Evolutionary conservation across 2,797 vertebrate species (phyloP), one percentile per base, ranked within the genome.

Genomic region (Halcyon smyrnensis): DNA sequence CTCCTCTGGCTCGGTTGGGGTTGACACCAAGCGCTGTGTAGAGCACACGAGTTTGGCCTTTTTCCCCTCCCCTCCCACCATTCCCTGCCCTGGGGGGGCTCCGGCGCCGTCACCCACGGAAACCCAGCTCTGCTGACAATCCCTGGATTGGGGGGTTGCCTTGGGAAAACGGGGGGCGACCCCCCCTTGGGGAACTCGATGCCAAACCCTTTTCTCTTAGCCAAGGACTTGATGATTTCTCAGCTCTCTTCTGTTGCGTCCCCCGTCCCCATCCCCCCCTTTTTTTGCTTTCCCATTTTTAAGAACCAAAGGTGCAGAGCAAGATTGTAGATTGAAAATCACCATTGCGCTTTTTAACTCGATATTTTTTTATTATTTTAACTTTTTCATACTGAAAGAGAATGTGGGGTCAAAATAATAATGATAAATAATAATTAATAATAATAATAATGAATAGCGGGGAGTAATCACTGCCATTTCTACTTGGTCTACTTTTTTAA

Each of bases 401-500:
- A 98, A 97, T 95, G 97, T 96, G 94, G 64, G 32, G 89, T 97
- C 85, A 98, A 98, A 97, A 97, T 95, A 95, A 95, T 95, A 83
- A 81, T 80, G 60, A 50, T 63, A 75, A 71, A 71, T 68, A 51
- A 71, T 82, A 83, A 63, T 77, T 77, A 53, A 78, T 85, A 63
- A 53, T 60, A 37, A 71, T 75, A 46, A 56, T 96, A 84, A 54
- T 36, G 87, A 45, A 39, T 65, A 97, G 93, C 68, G 95, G 97
- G 97, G 97, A 97, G 90, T 96, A 97, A 98, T 98, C 98, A 99
- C 99, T 99, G 99, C 99, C 99, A 99, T 99, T 99, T 99, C 99
- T 99, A 98, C 98, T 99, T 98, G 98, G 97, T 98, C 98, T 97
- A 98, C 97, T 98, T 98, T 98, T 98, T 99, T 99, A 98, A 98